phyloP scores from a whole-genome alignment of 2,797 vertebrate species.

The Cyclopterus lumpus region DNA sequence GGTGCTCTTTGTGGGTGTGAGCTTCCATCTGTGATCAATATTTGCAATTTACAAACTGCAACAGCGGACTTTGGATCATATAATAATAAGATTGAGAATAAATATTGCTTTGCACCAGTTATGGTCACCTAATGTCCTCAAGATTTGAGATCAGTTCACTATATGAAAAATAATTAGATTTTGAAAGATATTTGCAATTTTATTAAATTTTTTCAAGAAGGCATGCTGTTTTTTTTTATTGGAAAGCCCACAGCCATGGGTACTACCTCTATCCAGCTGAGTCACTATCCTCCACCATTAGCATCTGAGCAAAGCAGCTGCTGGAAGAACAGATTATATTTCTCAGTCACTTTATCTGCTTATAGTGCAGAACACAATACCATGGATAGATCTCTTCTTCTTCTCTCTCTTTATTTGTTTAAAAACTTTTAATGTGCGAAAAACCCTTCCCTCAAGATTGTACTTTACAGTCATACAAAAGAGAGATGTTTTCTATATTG shows the following conservation, averaged over 20 bases:
- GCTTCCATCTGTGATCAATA: background rate
- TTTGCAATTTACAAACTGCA: background rate
- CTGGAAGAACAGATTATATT: constrained; percentile 21
- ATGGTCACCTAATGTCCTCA: background rate
- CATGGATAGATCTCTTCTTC: background rate
- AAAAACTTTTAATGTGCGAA: background rate
- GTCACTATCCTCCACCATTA: constrained; percentile 9
- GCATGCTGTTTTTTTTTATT: background rate
- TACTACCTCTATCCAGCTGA: constrained; percentile 16
- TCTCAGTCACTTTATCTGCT: background rate
- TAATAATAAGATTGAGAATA: background rate
- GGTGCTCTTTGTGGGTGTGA: background rate
- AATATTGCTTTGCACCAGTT: background rate
- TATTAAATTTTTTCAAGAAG: background rate
- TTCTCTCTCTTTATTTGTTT: background rate
- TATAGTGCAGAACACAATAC: background rate
- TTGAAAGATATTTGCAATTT: background rate
- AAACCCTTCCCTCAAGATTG: background rate
- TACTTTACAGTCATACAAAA: background rate
- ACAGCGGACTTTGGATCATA: background rate
- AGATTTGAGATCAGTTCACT: background rate
- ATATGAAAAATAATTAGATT: background rate
- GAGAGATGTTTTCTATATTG: background rate
- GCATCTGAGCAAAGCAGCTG: constrained; percentile 23
- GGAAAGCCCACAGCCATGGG: background rate